Evolutionary conservation across 2,113 vertebrate species (phyloP), one percentile per base, ranked within the genome.

Genomic region (rat (Rattus norvegicus)): DNA sequence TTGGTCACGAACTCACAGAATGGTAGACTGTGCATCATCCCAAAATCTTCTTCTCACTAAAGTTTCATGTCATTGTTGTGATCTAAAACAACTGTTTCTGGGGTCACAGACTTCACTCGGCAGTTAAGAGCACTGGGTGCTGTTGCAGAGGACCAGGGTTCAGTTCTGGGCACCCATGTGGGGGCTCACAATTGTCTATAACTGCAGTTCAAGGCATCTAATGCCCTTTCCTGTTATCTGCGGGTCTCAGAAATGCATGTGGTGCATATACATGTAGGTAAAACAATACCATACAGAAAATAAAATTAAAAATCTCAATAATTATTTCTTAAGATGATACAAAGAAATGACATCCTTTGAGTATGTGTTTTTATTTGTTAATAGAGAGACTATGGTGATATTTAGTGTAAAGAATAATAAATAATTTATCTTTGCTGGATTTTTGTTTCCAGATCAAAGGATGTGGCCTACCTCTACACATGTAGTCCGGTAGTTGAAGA

Each of bases 401-500:
- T 61, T 43, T 4, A 86, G 91, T 16, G n/a, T 43, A 91, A 92
- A 33, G 43, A 63, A 16, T 39, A 54, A 87, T 3, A 19, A 69
- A 14, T 52, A 16, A 33, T 76, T 96, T 77, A 49, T 14, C 59
- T 9, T 73, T 43, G 12, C 88, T 80, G 84, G 52, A 84, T 54
- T 77, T 59, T 80, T 81, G 19, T 56, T 33, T 79, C 56, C 28
- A 30, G n/a, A 67, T 85, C 90, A 79, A 36, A 93, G 14, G 88
- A 19, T 61, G 54, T 63, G 33, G 28, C 86, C 43, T 97, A 99
- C 98, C 98, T 98, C 97, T 20, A 96, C 94, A 92, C 98, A 98
- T 0, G 96, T 49, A 6, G 88, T 54, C 59, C 98, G 83, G 94
- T 98, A 98, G 95, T 96, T 99, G 96, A 99, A 99, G 97, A 99